Evolutionary conservation across 2,888 invertebrate species (phyloP).

Genomic region (Ganaspis brasiliensis): DNA sequence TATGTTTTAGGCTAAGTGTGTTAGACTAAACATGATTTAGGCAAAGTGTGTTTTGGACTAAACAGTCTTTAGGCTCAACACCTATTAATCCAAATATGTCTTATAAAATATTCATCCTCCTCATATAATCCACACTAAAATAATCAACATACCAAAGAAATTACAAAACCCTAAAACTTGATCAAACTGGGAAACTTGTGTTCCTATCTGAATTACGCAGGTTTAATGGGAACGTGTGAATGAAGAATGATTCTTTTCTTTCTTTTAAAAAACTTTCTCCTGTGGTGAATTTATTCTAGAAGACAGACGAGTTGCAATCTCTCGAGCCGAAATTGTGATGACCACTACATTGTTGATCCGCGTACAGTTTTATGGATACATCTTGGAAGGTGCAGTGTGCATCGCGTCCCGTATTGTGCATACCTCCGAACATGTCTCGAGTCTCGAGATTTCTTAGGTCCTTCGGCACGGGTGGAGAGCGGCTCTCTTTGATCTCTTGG

Average conservation of each 20-base stretch:
- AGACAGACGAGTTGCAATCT: background rate
- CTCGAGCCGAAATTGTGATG: constrained; percentile 1
- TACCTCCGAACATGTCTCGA: constrained; percentile 65
- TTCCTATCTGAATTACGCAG: background rate
- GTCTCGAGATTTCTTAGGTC: constrained; percentile 60
- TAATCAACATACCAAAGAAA: no score
- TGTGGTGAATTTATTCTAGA: background rate
- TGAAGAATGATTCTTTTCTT: background rate
- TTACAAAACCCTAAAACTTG: background rate
- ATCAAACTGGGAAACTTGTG: background rate
- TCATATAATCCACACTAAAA: no score
- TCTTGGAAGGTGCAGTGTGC: constrained; percentile 50
- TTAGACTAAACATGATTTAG: no score
- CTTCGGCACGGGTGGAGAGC: constrained; percentile 69
- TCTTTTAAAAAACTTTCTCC: background rate
- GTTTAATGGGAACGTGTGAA: background rate
- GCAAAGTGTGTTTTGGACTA: no score
- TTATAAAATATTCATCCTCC: no score
- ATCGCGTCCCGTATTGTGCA: constrained; percentile 68
- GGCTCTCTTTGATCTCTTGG: constrained; percentile 79
- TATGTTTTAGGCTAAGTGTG: no score
- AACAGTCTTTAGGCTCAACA: no score
- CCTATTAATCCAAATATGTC: no score
- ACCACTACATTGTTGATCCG: constrained; percentile 30
- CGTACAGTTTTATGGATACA: constrained; percentile 9